Conservation (phyloP, 37 sponge, comb jelly and placozoan genomes). For the Chondrilla cf. caribensis region DNA sequence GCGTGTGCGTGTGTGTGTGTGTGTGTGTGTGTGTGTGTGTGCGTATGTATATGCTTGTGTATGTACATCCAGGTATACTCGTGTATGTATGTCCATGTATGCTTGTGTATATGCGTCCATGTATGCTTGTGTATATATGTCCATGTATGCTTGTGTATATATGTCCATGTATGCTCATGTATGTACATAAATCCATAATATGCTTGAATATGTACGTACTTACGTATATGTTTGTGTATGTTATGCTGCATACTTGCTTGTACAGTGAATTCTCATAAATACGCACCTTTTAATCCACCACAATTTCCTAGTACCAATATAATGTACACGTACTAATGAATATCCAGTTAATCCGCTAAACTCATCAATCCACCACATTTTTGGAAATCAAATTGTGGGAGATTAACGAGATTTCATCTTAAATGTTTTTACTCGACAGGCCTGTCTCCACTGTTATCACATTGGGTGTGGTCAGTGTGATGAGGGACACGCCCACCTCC, state of each 20-base stretch:
- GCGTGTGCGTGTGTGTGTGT: not conserved
- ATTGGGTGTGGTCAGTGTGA: slow-evolving; percentile 60
- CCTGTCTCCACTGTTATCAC: slow-evolving; percentile 61
- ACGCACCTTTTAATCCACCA: too few species aligned
- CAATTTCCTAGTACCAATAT: too few species aligned
- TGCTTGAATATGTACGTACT: not conserved
- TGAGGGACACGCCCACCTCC: slow-evolving; percentile 54
- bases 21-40: slow-evolving; percentile 21
- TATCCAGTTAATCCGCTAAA: too few species aligned
- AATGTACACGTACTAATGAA: too few species aligned
- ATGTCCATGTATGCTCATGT: not conserved
- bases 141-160: not conserved
- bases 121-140: not conserved
- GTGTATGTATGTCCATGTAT: not conserved
- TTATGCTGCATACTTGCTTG: too few species aligned
- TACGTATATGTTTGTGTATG: too few species aligned
- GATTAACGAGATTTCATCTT: too few species aligned
- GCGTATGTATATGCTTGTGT: not conserved
- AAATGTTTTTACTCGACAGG: too few species aligned
- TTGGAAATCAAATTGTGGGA: too few species aligned
- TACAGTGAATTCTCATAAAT: too few species aligned
- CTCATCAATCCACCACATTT: too few species aligned
- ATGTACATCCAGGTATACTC: not conserved
- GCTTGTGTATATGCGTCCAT: not conserved
- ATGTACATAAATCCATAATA: too few species aligned